Evolutionary conservation across 1,140 invertebrate species (phyloP).

Genomic region (Diachasmimorpha longicaudata): DNA sequence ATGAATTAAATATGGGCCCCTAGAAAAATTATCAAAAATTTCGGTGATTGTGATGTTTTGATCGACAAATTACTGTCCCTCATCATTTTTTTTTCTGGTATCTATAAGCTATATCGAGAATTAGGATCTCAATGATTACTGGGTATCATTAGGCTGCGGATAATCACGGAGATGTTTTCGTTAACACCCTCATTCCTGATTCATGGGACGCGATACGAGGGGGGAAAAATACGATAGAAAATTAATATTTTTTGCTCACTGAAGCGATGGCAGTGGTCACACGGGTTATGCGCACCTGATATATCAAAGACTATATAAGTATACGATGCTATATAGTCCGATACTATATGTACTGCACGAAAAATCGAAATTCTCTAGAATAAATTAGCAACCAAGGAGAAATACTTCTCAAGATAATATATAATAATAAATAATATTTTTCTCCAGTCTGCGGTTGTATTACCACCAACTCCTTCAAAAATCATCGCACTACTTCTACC

Average conservation of each 20-base stretch:
- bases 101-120: background rate
- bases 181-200: constrained; percentile 32
- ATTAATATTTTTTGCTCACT: background rate
- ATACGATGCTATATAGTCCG: no score
- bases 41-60: constrained; percentile 4
- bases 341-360: no score
- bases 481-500: background rate
- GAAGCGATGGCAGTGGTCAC: no score
- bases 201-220: constrained; percentile 28
- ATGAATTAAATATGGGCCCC: constrained; percentile 20
- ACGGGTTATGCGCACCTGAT: no score
- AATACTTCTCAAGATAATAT: no score
- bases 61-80: constrained; percentile 9
- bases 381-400: no score
- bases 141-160: constrained; percentile 26
- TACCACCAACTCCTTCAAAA: background rate
- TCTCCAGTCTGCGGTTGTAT: background rate
- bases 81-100: background rate
- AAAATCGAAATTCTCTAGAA: no score
- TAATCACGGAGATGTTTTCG: constrained; percentile 28
- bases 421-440: no score
- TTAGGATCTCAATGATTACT: constrained; percentile 18
- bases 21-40: constrained; percentile 5
- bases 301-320: no score
- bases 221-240: constrained; percentile 4